Evolutionary conservation across 2,888 invertebrate species (phyloP).

Genomic region (Philonicus albiceps): DNA sequence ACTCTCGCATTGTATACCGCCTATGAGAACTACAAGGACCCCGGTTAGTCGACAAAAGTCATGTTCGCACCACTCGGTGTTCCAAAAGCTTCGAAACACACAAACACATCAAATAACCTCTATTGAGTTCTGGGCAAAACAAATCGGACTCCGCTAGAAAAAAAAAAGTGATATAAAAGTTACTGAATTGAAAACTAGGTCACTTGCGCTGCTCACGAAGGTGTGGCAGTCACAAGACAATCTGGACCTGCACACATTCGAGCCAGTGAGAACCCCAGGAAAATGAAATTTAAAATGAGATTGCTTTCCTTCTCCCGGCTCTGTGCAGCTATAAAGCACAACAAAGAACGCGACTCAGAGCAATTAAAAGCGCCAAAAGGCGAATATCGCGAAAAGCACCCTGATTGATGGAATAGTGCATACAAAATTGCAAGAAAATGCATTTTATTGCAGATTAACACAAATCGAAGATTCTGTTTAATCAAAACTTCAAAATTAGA

Average conservation of each 20-base stretch:
- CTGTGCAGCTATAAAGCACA: not conserved
- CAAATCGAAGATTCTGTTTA: not conserved
- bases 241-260: not conserved
- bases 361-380: not conserved
- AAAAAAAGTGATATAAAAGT: conserved; percentile 4
- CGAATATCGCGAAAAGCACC: not conserved
- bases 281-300: not conserved
- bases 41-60: not conserved
- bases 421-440: not conserved
- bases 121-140: not conserved
- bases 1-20: not conserved
- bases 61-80: not conserved
- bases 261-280: not conserved
- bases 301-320: not conserved
- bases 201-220: not conserved
- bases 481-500: no score
- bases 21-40: not conserved
- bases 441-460: not conserved
- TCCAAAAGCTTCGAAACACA: not conserved
- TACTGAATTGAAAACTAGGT: not conserved
- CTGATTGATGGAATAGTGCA: not conserved
- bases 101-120: not conserved
- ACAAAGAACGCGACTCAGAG: not conserved
- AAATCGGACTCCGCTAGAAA: not conserved
- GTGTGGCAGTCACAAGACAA: not conserved